Evolutionary conservation across 2,113 vertebrate species (phyloP), one percentile per base, ranked within the genome.

Genomic region (Lophius piscatorius): DNA sequence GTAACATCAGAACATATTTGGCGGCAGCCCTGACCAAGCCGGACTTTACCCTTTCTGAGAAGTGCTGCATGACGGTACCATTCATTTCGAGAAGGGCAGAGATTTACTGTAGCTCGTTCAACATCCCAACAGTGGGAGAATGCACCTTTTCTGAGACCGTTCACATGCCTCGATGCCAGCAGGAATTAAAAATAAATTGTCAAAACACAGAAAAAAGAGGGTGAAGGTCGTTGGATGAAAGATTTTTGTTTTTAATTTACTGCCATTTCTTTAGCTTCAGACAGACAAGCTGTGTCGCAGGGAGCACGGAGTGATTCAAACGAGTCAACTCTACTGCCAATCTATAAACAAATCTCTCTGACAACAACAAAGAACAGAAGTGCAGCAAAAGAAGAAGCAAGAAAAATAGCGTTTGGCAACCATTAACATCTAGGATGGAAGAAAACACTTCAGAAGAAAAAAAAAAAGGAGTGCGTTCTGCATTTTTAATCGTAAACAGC

Each of bases 351-450:
- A 82, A 79, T 80, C 69, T 78, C 64, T 81, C 66, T 66, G 76
- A 86, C 83, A 88, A 81, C 73, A 88, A 82, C 80, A 87, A 83
- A 86, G 75, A 85, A 89, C 81, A 81, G 67, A 88, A 59, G 75
- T 70, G 70, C 67, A 75, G 82, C 76, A 66, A 80, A 77, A 85
- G 60, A 87, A 80, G 77, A 72, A 82, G 83, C 81, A 86, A 75
- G 58, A 86, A 85, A 63, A 88, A 90, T 78, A 89, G 86, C 81
- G 63, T 89, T 92, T 92, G 91, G 91, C 90, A 91, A 90, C 83
- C 80, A 85, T 84, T 85, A 87, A 90, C 80, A 85, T 83, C 77
- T 83, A 86, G 80, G 76, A n/a, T n/a, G n/a, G n/a, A n/a, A n/a
- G n/a, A 83, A 81, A 82, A 88, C 85, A 84, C 68, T 64, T 82